Conservation (phyloP, 2,797 vertebrate genomes). For the Bradypodion ventrale region DNA sequence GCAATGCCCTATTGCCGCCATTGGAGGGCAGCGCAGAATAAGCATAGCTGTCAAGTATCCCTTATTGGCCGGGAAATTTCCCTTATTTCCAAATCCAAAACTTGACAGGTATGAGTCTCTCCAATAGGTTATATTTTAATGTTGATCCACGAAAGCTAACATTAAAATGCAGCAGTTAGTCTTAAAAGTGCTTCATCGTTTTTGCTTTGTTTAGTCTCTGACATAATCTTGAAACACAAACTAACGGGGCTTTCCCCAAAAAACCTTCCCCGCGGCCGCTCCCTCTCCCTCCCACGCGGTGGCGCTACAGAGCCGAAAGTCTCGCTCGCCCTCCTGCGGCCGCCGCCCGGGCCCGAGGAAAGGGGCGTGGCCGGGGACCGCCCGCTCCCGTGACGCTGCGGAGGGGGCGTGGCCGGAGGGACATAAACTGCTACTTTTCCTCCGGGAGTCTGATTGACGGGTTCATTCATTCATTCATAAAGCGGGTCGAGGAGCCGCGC, state of each 20-base stretch:
- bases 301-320: background rate
- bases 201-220: no score
- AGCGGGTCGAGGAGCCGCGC: rapidly evolving
- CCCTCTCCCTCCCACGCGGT: background rate
- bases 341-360: background rate
- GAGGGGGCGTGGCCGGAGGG: constrained; percentile 12
- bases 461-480: constrained; percentile 8
- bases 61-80: no score
- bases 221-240: no score
- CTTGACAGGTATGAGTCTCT: no score
- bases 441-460: background rate
- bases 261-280: background rate
- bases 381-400: background rate
- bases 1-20: no score
- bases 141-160: no score
- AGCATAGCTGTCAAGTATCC: no score
- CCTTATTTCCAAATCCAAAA: no score
- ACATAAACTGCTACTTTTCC: background rate
- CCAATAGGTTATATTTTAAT: no score
- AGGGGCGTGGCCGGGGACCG: background rate
- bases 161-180: no score
- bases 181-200: no score
- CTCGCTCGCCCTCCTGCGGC: background rate
- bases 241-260: background rate
- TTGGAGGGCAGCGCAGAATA: no score